phyloP scores from a whole-genome alignment of 2,797 vertebrate species.

The Schizopygopsis pylzovi region DNA sequence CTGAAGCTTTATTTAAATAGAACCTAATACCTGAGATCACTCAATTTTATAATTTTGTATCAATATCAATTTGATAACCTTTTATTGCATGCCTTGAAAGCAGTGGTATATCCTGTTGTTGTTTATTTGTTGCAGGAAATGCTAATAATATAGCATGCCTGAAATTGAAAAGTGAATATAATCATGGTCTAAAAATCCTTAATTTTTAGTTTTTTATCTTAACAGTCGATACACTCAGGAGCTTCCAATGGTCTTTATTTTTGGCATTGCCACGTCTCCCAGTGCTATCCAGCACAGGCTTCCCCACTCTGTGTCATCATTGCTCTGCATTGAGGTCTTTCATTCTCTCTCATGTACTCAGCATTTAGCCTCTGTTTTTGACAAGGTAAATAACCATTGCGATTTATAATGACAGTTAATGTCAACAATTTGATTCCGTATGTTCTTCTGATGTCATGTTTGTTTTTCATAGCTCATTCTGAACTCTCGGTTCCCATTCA shows the following conservation, averaged over 20 bases:
- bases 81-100: background rate
- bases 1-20: background rate
- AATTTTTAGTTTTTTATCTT: background rate
- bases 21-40: background rate
- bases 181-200: background rate
- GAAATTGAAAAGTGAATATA: background rate
- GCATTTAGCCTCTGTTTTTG: constrained; percentile 89
- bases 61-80: no score
- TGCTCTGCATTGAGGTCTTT: constrained; percentile 95
- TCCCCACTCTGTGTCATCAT: constrained; percentile 92
- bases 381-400: constrained; percentile 83
- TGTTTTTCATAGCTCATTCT: constrained; percentile 84
- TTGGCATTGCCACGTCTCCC: constrained; percentile 95
- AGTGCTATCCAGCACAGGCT: constrained; percentile 92
- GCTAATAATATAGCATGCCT: background rate
- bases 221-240: constrained; percentile 86
- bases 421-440: background rate
- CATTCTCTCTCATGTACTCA: constrained; percentile 93
- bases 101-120: background rate
- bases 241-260: constrained; percentile 91
- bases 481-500: constrained; percentile 86
- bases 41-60: background rate
- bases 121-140: background rate
- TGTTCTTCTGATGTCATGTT: background rate
- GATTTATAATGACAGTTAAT: background rate